Evolutionary conservation across 2,113 vertebrate genomes (phyloP).

Genomic region (Pelmatolapia mariae): DNA sequence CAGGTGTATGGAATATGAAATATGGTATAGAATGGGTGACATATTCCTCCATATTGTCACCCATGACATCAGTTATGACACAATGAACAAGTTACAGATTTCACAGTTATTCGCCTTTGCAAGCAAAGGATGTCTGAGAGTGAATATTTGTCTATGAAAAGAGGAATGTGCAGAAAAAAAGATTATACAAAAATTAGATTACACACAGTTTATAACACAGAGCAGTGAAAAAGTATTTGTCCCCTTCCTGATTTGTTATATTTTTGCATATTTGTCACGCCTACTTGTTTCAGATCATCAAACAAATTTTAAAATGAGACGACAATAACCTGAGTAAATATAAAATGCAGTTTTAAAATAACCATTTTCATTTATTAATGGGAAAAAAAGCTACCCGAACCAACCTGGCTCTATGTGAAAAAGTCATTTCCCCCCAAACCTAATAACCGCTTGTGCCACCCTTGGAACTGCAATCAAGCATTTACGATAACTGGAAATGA

Average conservation of each 20-base stretch:
- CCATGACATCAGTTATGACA: fast-evolving
- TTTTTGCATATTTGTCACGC: background rate
- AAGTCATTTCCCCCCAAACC: background rate
- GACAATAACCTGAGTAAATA: background rate
- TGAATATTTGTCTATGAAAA: background rate
- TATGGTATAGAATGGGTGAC: background rate
- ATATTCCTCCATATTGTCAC: background rate
- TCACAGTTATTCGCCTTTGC: background rate
- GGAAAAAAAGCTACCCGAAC: background rate
- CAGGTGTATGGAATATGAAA: background rate
- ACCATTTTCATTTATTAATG: background rate
- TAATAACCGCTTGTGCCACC: background rate
- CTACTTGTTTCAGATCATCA: background rate
- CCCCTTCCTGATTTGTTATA: background rate
- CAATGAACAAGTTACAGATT: background rate
- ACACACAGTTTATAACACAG: background rate
- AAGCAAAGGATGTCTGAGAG: fast-evolving
- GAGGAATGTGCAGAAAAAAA: background rate
- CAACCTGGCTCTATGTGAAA: background rate
- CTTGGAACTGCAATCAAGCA: background rate
- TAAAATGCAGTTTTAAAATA: background rate
- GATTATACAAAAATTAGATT: background rate
- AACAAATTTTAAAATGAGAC: fast-evolving
- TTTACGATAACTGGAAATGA: background rate
- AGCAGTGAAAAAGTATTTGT: background rate